These are phyloP conservation scores for Amphipoea oculea DNA, from an alignment of 2,888 invertebrate genomes.

Conservation along the genomic window DNA sequence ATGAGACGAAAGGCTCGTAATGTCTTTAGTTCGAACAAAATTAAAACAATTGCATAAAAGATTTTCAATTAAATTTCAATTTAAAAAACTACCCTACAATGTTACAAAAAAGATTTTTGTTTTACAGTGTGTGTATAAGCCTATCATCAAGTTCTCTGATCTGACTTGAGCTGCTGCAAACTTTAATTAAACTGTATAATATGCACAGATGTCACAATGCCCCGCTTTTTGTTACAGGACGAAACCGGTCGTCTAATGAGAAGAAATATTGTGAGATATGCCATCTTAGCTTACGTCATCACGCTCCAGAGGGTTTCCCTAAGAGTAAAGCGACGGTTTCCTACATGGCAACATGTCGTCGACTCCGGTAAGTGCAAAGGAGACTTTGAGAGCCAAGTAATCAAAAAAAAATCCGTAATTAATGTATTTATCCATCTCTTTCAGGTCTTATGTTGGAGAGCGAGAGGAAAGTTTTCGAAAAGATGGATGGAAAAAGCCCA, in stretches of 20 bases:
- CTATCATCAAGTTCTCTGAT: slow-evolving; percentile 3
- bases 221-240: slow-evolving; percentile 90
- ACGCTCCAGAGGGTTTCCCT: slow-evolving; percentile 96
- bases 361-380: slow-evolving; percentile 93
- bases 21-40: neutral
- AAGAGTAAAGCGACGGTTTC: slow-evolving; percentile 96
- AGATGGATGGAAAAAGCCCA: slow-evolving; percentile 96
- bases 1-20: too few species aligned
- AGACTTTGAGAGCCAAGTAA: slow-evolving; percentile 56
- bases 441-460: slow-evolving; percentile 97
- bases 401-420: slow-evolving; percentile 4
- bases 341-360: slow-evolving; percentile 97
- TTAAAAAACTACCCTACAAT: neutral
- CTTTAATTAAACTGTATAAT: neutral
- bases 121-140: neutral
- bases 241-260: slow-evolving; percentile 97
- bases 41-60: neutral
- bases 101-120: too few species aligned
- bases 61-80: neutral
- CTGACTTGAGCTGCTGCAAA: slow-evolving; percentile 21
- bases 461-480: slow-evolving; percentile 97
- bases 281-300: slow-evolving; percentile 96
- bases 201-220: slow-evolving; percentile 17
- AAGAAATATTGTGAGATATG: slow-evolving; percentile 96
- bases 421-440: slow-evolving; percentile 61